phyloP scores from a whole-genome alignment of 2,888 invertebrate genomes.

The Muschampia plurimacula region DNA sequence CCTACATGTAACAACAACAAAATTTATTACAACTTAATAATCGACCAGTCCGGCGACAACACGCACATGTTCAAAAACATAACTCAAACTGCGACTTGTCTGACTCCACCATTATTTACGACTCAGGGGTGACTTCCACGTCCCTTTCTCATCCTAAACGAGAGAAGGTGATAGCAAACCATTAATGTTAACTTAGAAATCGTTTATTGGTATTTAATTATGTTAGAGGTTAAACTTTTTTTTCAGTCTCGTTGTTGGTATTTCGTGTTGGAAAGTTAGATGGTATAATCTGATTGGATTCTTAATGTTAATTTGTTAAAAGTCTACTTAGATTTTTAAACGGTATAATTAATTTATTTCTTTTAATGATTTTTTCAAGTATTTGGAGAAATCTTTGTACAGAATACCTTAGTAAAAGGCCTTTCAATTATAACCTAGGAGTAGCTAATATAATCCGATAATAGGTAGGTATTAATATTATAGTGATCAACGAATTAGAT shows the following conservation, averaged over 20 bases:
- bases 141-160: constrained; percentile 53
- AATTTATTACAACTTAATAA: constrained; percentile 84
- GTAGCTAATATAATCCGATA: too few relatives aligned
- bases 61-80: constrained; percentile 75
- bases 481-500: too few relatives aligned
- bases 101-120: constrained; percentile 76
- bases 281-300: constrained; percentile 39
- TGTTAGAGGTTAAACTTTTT: constrained; percentile 52
- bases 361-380: neutral
- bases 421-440: too few relatives aligned
- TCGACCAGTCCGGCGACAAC: constrained; percentile 71
- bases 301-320: constrained; percentile 5
- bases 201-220: constrained; percentile 80
- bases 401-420: too few relatives aligned
- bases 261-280: constrained; percentile 52
- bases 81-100: constrained; percentile 63
- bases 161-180: constrained; percentile 52
- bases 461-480: too few relatives aligned
- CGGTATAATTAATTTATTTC: neutral
- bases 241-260: constrained; percentile 42
- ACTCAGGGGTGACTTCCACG: constrained; percentile 63
- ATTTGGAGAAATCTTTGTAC: neutral
- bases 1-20: constrained; percentile 50
- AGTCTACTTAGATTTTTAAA: constrained; percentile 3
- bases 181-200: constrained; percentile 70